phyloP scores from a whole-genome alignment of 2,113 vertebrate genomes.

The Dromas ardeola region DNA sequence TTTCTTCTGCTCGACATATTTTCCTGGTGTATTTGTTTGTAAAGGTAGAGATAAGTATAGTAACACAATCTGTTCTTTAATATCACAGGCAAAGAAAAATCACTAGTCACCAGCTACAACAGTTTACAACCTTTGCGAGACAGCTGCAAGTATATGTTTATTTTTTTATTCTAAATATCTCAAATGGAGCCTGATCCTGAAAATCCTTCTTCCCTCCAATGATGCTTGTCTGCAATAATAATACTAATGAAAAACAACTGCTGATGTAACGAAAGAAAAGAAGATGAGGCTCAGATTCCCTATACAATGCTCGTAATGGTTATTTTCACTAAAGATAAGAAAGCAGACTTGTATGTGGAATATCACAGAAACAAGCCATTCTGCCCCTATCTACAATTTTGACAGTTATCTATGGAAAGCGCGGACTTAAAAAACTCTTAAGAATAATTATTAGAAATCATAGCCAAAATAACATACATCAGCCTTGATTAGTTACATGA shows the following conservation, averaged over 20 bases:
- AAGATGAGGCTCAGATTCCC: neutral
- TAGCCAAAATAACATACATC: constrained; percentile 52
- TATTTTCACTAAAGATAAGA: constrained; percentile 34
- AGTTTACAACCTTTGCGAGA: constrained; percentile 49
- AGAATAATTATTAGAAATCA: constrained; percentile 57
- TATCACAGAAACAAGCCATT: neutral
- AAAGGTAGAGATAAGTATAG: constrained; percentile 72
- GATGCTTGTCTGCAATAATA: neutral
- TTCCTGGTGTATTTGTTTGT: constrained; percentile 69
- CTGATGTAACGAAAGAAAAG: constrained; percentile 26
- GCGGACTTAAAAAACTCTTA: constrained; percentile 21
- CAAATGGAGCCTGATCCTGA: neutral
- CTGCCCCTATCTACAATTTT: neutral
- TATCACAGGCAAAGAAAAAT: constrained; percentile 37
- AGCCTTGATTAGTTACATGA: constrained; percentile 49
- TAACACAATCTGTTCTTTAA: constrained; percentile 65
- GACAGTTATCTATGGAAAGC: constrained; percentile 20
- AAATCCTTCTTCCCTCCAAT: neutral
- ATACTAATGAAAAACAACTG: constrained; percentile 3
- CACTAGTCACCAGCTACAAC: constrained; percentile 48
- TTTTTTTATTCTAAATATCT: constrained; percentile 17
- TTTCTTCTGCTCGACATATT: constrained; percentile 65
- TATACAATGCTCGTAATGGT: neutral
- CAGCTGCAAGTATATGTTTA: constrained; percentile 34
- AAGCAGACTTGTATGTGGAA: neutral